Evolutionary conservation across 1,140 invertebrate genomes (phyloP).

Genomic region (Limonius californicus): DNA sequence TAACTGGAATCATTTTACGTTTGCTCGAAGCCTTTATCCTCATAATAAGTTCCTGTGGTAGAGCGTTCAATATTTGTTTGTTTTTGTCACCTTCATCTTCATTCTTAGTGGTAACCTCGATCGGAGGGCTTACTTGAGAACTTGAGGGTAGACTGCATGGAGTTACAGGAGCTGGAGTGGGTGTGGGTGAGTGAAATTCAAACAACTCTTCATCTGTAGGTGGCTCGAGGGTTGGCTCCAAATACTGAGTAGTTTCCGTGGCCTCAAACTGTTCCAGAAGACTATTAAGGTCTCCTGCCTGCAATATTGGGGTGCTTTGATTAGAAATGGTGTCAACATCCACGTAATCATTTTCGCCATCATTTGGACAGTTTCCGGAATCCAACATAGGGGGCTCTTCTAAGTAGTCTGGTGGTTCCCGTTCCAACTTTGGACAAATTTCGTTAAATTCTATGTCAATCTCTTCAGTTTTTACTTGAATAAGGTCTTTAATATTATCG

Average conservation of each 20-base stretch:
- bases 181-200: not conserved
- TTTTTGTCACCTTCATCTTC: conserved; percentile 14
- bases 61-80: conserved; percentile 34
- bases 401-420: not conserved
- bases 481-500: not conserved
- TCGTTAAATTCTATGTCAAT: not conserved
- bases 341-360: not conserved
- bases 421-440: not conserved
- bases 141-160: too few species aligned
- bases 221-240: not conserved
- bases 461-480: not conserved
- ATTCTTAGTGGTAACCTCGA: not conserved
- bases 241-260: not conserved
- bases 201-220: not conserved
- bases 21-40: conserved; percentile 37
- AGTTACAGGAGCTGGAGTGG: not conserved
- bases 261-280: conserved; percentile 56
- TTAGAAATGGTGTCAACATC: conserved; percentile 44
- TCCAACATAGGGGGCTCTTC: too few species aligned
- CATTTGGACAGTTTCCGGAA: too few species aligned
- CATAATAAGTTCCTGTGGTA: conserved; percentile 40
- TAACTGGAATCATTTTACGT: conserved; percentile 40
- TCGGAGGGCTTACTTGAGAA: too few species aligned
- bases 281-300: conserved; percentile 51
- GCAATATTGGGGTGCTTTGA: conserved; percentile 43